Base-by-base conservation (phyloP, 2,888 invertebrate species). In the Drosophila cognata region DNA sequence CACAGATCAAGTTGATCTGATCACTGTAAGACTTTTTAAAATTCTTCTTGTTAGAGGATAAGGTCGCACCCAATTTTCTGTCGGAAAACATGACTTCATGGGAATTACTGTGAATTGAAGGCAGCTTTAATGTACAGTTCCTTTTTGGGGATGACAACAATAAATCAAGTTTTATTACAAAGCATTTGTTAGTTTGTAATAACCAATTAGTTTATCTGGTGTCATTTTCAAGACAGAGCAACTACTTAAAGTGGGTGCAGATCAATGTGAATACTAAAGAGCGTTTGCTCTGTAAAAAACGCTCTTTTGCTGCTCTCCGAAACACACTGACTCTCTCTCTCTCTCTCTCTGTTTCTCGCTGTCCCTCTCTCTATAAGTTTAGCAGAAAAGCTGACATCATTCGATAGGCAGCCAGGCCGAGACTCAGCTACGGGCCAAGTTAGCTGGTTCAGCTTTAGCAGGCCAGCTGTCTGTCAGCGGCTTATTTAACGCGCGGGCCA, bases 401-500 rank as follows among this genome's bases (percentile, higher is more conserved):
- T 90, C 70, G n/a, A 50, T 68, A 67, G 69, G 68, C 66, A 75
- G 78, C 63, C 71, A 73, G 65, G 48, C 57, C 16, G 55, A 61
- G 75, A 61, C 64, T 52, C 52, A 70, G 75, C 55, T 56, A 64
- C 71, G 60, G 66, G 71, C 81, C 77, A 83, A 82, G 76, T 74
- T 64, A 57, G 61, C 66, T 58, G 68, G 59, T 35, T 63, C 56
- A 58, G 68, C 25, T 25, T 46, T 46, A 36, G 50, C 72, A 55
- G 60, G 85, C 88, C 86, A 89, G 88, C 77, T 84, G 89, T 63
- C 68, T 67, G 85, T 71, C 68, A 53, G 68, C 51, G 80, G 87
- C 85, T 89, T 91, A 92, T 92, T 92, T 92, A 92, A 92, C 82
- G 84, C 75, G 81, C 78, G 74, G 62, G 53, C 77, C 74, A 76